These are phyloP conservation scores for Cyclargus thomasi DNA, from an alignment of 1,140 invertebrate species.

Conservation along the genomic window DNA sequence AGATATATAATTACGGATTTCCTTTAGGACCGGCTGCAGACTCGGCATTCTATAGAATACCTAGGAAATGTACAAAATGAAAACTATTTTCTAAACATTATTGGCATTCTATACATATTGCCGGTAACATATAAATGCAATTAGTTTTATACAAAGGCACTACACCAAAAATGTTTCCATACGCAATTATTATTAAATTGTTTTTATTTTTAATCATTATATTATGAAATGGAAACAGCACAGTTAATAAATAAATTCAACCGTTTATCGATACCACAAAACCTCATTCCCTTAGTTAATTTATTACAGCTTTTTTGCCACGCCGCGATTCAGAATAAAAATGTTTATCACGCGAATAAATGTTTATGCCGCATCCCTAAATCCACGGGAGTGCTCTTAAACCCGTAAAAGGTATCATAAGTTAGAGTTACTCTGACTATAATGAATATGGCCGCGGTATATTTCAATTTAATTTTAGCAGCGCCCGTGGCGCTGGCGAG, in stretches of 20 bases:
- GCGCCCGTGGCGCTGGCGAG: constrained; percentile 20
- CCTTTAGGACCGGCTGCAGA: no score
- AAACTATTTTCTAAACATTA: no score
- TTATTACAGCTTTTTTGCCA: constrained; percentile 2
- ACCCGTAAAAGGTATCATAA: constrained; percentile 53
- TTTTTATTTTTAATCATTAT: background rate
- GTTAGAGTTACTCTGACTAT: constrained; percentile 51
- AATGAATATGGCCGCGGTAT: constrained; percentile 60
- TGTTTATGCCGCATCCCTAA: constrained; percentile 24
- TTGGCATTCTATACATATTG: no score
- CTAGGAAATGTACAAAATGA: no score
- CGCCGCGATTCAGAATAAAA: constrained; percentile 6
- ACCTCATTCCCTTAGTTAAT: background rate
- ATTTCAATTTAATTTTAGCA: constrained; percentile 49
- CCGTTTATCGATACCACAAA: background rate
- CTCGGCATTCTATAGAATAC: no score
- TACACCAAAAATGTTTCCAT: no score
- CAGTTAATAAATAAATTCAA: background rate
- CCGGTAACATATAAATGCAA: no score
- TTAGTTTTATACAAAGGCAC: no score
- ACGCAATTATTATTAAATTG: background rate
- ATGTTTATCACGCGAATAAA: constrained; percentile 21
- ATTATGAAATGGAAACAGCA: background rate
- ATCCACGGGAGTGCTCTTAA: constrained; percentile 45
- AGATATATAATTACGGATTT: no score